phyloP scores from a whole-genome alignment of 2,797 vertebrate species.

The Pogonophryne albipinna region DNA sequence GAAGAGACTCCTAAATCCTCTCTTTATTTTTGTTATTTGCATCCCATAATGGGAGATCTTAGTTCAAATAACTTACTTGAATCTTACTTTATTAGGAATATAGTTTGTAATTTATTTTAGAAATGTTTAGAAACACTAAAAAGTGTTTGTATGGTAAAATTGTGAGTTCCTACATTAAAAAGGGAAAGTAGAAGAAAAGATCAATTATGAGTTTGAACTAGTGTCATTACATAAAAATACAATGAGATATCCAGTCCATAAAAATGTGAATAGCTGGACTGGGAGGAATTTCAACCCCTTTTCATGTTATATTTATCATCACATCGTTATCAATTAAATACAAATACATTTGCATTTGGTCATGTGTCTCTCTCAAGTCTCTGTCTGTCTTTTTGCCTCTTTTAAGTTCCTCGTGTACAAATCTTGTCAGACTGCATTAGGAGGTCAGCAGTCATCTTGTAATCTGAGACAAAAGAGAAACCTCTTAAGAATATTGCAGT shows the following conservation, averaged over 20 bases:
- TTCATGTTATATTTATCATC: neutral
- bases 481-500: constrained; percentile 65
- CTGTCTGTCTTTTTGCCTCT: constrained; percentile 15
- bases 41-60: neutral
- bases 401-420: constrained; percentile 26
- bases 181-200: neutral
- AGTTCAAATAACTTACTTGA: neutral
- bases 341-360: neutral
- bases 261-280: neutral
- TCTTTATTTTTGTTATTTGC: neutral
- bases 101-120: neutral
- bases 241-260: neutral
- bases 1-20: neutral
- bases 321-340: neutral
- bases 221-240: neutral
- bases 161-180: neutral
- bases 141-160: neutral
- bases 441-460: constrained; percentile 24
- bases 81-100: neutral
- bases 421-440: constrained; percentile 22
- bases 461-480: constrained; percentile 35
- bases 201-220: neutral
- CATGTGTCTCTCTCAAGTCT: neutral
- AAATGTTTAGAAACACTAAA: neutral
- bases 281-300: neutral